phyloP scores from a whole-genome alignment of 2,113 vertebrate genomes.

The Myotis lucifugus region DNA sequence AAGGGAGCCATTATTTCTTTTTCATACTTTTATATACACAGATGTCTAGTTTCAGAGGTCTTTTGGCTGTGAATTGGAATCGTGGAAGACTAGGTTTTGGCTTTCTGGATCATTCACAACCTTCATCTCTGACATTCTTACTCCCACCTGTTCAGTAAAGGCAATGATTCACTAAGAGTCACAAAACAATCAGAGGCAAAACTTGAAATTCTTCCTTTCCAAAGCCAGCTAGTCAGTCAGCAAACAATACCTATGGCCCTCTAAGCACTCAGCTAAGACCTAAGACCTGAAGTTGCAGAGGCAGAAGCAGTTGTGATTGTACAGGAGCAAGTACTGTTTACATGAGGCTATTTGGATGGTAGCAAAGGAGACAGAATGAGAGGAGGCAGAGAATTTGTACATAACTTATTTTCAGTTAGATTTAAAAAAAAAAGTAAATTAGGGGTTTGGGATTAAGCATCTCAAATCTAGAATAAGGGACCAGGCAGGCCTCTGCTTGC shows the following conservation, averaged over 20 bases:
- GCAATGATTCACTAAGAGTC: neutral
- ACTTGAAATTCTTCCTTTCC: neutral
- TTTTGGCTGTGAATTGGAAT: neutral
- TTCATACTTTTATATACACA: neutral
- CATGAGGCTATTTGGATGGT: neutral
- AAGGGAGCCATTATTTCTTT: neutral
- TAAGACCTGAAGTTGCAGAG: neutral
- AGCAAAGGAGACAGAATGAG: neutral
- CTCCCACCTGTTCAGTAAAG: neutral
- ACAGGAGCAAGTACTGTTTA: neutral
- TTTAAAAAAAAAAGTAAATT: neutral
- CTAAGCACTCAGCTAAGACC: neutral
- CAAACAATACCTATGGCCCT: neutral
- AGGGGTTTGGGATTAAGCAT: neutral
- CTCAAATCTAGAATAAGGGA: neutral
- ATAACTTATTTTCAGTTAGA: neutral
- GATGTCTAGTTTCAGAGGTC: neutral
- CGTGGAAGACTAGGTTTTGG: neutral
- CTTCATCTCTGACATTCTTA: neutral
- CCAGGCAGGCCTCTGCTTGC: neutral
- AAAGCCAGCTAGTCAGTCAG: neutral
- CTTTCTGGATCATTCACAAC: neutral
- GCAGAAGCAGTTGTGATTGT: neutral
- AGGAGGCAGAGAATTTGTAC: neutral
- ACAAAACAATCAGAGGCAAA: conserved; percentile 9